phyloP scores from a whole-genome alignment of 1,140 invertebrate genomes.

The Cecropterus lyciades region DNA sequence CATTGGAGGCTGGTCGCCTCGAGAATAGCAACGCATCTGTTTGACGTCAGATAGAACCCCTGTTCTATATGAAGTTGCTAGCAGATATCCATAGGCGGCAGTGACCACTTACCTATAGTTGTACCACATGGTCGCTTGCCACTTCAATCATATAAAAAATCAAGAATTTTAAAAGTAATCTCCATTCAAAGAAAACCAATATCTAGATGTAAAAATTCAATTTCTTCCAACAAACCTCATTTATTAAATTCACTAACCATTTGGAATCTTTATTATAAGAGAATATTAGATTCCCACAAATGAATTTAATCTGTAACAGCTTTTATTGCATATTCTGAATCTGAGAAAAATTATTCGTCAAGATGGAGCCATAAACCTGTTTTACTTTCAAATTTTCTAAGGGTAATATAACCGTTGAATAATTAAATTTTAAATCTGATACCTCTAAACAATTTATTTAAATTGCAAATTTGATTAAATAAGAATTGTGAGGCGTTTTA shows the following conservation, averaged over 20 bases:
- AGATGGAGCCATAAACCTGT: not conserved
- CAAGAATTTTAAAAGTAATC: not conserved
- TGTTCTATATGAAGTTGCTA: too few species aligned
- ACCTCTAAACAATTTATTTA: not conserved
- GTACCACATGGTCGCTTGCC: too few species aligned
- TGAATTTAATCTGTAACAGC: slow-evolving; percentile 11
- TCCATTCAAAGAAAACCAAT: not conserved
- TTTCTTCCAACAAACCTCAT: slow-evolving; percentile 7
- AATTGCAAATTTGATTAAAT: too few species aligned
- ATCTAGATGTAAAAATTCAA: slow-evolving; percentile 2
- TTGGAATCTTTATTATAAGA: slow-evolving; percentile 5
- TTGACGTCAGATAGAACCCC: too few species aligned
- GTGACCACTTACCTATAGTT: too few species aligned
- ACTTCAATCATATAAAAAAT: too few species aligned
- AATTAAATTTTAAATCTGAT: not conserved
- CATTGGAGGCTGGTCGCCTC: too few species aligned
- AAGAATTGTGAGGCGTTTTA: too few species aligned
- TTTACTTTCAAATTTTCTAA: not conserved
- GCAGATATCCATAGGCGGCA: too few species aligned
- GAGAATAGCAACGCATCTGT: too few species aligned
- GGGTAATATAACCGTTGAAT: not conserved
- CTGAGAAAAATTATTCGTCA: not conserved
- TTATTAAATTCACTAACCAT: slow-evolving; percentile 13
- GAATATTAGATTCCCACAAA: slow-evolving; percentile 5
- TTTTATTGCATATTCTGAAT: slow-evolving; percentile 1